Evolutionary conservation across 2,888 invertebrate species (phyloP).

Genomic region (Dysmachus trigonus): DNA sequence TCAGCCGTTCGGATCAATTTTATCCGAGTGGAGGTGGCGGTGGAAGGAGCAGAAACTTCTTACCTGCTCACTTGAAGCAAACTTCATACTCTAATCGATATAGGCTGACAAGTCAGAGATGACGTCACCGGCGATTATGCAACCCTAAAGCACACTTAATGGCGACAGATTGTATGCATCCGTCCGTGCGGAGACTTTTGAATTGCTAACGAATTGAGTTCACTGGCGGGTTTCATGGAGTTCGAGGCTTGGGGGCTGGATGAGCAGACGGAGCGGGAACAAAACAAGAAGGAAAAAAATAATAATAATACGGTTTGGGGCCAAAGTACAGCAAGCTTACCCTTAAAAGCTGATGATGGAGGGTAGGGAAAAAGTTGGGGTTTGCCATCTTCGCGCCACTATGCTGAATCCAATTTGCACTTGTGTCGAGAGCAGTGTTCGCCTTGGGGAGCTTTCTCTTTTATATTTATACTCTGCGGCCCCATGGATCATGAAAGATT

Average conservation of each 20-base stretch:
- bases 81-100: slow-evolving; percentile 24
- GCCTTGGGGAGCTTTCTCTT: neutral
- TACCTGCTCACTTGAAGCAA: neutral
- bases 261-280: neutral
- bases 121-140: slow-evolving; percentile 32
- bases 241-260: neutral
- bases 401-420: neutral
- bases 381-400: neutral
- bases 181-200: slow-evolving; percentile 12
- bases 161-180: slow-evolving; percentile 40
- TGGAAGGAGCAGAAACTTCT: neutral
- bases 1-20: neutral
- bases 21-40: neutral
- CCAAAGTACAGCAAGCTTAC: neutral
- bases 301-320: neutral
- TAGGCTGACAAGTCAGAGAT: neutral
- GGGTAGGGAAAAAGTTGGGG: neutral
- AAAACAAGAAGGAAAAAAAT: neutral
- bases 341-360: neutral
- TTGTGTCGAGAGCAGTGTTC: neutral
- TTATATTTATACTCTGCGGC: neutral
- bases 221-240: too few relatives aligned
- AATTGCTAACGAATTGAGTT: neutral
- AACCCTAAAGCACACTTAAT: slow-evolving; percentile 13
- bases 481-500: neutral